phyloP scores from a whole-genome alignment of 2,113 vertebrate genomes.

The Phyllostomus discolor region DNA sequence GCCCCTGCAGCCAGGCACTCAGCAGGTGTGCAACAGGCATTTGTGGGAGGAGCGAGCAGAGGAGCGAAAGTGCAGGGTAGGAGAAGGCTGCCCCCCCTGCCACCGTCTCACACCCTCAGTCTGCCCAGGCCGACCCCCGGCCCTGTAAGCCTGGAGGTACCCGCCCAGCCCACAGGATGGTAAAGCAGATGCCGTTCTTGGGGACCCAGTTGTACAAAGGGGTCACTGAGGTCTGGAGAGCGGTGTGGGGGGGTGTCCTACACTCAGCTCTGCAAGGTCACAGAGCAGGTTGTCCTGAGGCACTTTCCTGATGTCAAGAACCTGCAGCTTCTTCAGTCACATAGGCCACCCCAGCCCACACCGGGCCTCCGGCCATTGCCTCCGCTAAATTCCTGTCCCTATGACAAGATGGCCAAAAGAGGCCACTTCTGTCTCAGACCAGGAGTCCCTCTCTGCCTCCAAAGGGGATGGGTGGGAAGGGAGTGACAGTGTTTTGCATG shows the following conservation, averaged over 20 bases:
- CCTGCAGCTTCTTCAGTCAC: neutral
- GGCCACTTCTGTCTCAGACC: neutral
- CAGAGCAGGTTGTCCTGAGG: neutral
- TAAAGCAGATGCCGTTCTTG: neutral
- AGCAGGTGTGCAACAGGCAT: neutral
- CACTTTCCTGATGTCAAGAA: neutral
- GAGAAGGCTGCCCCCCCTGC: neutral
- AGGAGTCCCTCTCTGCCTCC: neutral
- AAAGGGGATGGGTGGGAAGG: neutral
- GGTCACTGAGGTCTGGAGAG: neutral
- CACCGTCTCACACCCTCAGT: fast-evolving
- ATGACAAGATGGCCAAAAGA: neutral
- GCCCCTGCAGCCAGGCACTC: neutral
- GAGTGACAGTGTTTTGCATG: fast-evolving
- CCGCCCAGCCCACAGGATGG: fast-evolving
- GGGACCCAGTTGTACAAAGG: neutral
- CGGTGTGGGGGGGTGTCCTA: too few species aligned
- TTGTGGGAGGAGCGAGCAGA: neutral
- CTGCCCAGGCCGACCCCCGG: neutral
- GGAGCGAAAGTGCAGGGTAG: neutral
- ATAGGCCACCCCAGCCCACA: neutral
- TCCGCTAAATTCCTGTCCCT: neutral
- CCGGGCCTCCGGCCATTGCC: fast-evolving
- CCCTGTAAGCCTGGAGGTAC: neutral
- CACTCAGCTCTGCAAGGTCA: fast-evolving